phyloP scores from a whole-genome alignment of 2,113 vertebrate species.

The Dipodomys spectabilis region DNA sequence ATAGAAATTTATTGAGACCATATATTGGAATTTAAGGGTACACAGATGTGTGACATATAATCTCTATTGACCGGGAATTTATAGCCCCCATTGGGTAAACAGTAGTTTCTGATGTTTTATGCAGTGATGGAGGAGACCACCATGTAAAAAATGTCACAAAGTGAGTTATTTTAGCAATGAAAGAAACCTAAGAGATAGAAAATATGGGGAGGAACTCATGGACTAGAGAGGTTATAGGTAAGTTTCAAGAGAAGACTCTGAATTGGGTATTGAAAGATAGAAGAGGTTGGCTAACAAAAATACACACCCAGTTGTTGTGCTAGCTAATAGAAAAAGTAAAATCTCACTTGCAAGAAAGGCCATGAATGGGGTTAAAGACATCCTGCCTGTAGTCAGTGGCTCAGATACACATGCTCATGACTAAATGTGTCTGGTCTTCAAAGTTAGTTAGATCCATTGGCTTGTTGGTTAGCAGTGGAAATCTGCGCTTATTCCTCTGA shows the following conservation, averaged over 20 bases:
- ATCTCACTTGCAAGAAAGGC: background rate
- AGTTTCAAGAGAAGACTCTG: background rate
- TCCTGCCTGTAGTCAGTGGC: background rate
- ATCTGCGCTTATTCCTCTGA: background rate
- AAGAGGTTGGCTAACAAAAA: background rate
- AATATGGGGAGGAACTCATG: rapidly evolving
- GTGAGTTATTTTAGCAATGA: background rate
- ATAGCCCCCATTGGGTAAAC: background rate
- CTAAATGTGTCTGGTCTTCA: background rate
- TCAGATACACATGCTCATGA: background rate
- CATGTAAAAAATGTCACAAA: rapidly evolving
- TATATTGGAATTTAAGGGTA: background rate
- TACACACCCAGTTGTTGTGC: background rate
- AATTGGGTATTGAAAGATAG: background rate
- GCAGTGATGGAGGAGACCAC: background rate
- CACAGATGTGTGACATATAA: background rate
- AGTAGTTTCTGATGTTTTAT: background rate
- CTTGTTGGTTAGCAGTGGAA: background rate
- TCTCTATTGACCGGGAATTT: background rate
- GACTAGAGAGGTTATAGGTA: background rate
- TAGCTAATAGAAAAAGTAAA: background rate
- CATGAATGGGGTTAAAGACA: background rate
- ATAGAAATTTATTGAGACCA: background rate
- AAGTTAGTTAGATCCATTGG: background rate
- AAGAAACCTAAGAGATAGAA: background rate